These are phyloP conservation scores for Mactromeris polynyma DNA, from an alignment of 2,888 invertebrate genomes.

Conservation along the genomic window DNA sequence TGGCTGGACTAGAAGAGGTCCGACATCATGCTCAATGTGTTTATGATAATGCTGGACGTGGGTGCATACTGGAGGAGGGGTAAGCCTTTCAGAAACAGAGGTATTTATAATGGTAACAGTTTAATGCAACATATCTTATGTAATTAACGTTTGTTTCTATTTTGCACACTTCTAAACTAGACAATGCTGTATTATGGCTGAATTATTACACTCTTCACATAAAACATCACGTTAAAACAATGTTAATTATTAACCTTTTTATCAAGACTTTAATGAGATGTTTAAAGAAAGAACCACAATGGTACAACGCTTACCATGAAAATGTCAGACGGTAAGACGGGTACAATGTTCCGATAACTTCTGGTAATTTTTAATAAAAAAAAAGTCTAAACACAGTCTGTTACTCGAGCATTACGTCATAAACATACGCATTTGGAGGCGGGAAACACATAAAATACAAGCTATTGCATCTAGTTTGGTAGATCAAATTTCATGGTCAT, in stretches of 20 bases:
- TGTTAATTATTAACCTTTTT: not conserved
- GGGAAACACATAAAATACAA: constrained; percentile 23
- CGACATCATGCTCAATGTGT: too few species aligned
- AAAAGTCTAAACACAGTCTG: not conserved
- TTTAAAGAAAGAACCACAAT: not conserved
- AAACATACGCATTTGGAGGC: constrained; percentile 22
- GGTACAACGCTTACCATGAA: not conserved
- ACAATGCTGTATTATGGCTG: not conserved
- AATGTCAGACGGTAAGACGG: not conserved
- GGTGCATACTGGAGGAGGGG: too few species aligned
- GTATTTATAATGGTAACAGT: too few species aligned
- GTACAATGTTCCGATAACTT: not conserved
- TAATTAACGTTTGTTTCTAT: not conserved
- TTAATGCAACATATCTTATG: too few species aligned
- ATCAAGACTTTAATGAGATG: not conserved
- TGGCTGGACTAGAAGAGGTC: too few species aligned
- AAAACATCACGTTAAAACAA: not conserved
- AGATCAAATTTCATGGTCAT: constrained; percentile 41
- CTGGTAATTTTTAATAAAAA: not conserved
- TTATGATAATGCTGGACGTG: too few species aligned
- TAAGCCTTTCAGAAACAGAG: too few species aligned
- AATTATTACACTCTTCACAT: not conserved
- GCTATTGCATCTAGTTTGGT: constrained; percentile 1
- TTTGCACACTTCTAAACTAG: not conserved
- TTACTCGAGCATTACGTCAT: constrained; percentile 14